Percentiles rank a stretch among this genome's conserved stretches.
Conservation (phyloP, 2,888 invertebrate species). For the Criorhina ranunculi region DNA sequence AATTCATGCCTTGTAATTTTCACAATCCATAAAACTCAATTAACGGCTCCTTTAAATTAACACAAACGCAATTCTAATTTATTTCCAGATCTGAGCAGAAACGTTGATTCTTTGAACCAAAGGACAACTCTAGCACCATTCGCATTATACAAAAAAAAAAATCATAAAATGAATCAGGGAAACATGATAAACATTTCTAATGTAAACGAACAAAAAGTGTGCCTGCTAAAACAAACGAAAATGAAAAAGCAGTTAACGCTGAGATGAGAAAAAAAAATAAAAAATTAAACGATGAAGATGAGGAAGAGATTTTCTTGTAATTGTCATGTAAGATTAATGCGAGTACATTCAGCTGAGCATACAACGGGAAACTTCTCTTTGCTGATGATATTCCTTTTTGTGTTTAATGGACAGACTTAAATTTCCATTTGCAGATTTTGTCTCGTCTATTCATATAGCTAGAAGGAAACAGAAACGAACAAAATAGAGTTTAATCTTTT, state of each 20-base stretch:
- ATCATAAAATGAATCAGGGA: slow-evolving; percentile 64
- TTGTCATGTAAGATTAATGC: slow-evolving; percentile 76
- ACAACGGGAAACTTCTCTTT: slow-evolving; percentile 56
- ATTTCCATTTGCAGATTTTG: slow-evolving; percentile 74
- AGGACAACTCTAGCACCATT: slow-evolving; percentile 52
- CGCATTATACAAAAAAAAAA: slow-evolving; percentile 52
- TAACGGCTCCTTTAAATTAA: slow-evolving; percentile 68
- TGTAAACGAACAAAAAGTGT: slow-evolving; percentile 43
- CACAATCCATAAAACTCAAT: slow-evolving; percentile 76
- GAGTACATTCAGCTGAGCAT: slow-evolving; percentile 70
- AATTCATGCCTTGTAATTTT: slow-evolving; percentile 69
- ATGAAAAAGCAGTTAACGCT: slow-evolving; percentile 71
- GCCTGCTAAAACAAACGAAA: slow-evolving; percentile 49
- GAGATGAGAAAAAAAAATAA: slow-evolving; percentile 36
- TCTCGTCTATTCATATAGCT: slow-evolving; percentile 7
- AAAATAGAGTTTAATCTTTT: slow-evolving; percentile 30
- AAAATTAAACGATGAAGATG: slow-evolving; percentile 71
- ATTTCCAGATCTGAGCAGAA: slow-evolving; percentile 47
- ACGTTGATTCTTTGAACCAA: slow-evolving; percentile 42
- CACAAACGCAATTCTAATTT: slow-evolving; percentile 69
- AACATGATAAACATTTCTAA: slow-evolving; percentile 70
- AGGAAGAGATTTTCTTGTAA: slow-evolving; percentile 74
- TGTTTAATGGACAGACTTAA: slow-evolving; percentile 75
- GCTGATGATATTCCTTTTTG: slow-evolving; percentile 65
- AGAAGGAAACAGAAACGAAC: not conserved